Evolutionary conservation across 1,140 invertebrate species (phyloP), one percentile per base, ranked within the genome.

Genomic region (Drosophila ananassae): DNA sequence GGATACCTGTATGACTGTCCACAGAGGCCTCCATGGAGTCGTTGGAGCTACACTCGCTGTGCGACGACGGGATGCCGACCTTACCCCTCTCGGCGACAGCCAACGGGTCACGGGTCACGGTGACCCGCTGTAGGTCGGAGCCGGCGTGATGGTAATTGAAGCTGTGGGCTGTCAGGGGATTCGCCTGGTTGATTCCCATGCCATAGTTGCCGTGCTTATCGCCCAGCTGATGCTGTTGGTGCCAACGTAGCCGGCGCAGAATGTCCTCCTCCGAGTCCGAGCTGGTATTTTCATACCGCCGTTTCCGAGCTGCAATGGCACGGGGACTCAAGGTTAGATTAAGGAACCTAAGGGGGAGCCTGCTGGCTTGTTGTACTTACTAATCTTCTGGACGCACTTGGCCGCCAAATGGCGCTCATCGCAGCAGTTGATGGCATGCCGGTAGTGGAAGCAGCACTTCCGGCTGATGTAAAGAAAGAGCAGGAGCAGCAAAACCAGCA

Each of bases 401-500:
- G 91, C 90, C 51, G 93, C 80, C 71, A 93, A 79, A 44, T 92
- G 90, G 2, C 93, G 92, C 73, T 94, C 93, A 79, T 95, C 93
- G 81, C 94, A 94, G 87, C 94, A 95, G 50, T 93, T 92, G 68
- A 94, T 93, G 54, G 91, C 85, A 46, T 94, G 93, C 22, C 93
- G 93, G 63, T 94, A 93, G 72, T 94, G 94, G 92, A 96, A 96
- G 89, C 96, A 96, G 92, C 96, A 94, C 90, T 95, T 95, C 78
- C 96, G 96, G 90, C 96, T 96, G 53, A 97, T 93, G 92, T 97
- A 97, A 51, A 97, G 93, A 76, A 96, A 95, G 73, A 97, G 94
- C n/a, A 96, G 94, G 64, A 97, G 92, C 51, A 97, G 93, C 25
- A 97, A 92, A 28, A 95, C 94, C 13, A 96, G 93, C 77, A 96